Conservation (phyloP, 2,113 vertebrate species). For the Mustela lutreola region DNA sequence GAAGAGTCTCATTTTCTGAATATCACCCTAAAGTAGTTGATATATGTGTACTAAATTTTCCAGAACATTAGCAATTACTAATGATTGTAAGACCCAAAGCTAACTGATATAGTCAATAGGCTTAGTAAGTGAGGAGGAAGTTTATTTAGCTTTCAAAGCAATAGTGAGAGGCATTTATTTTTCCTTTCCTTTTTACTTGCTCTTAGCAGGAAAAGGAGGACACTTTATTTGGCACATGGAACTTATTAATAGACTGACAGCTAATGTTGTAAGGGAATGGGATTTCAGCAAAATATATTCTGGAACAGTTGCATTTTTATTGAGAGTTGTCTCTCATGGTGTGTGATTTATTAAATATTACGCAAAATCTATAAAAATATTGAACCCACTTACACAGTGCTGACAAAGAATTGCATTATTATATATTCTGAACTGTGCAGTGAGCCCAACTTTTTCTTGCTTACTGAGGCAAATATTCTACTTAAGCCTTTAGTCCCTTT, state of each 20-base stretch:
- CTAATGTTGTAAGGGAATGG: not conserved
- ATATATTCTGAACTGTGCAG: not conserved
- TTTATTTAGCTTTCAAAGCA: not conserved
- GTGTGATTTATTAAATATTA: not conserved
- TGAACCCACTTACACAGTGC: not conserved
- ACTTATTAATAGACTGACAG: constrained; percentile 11
- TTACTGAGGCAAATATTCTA: not conserved
- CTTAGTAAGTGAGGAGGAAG: not conserved
- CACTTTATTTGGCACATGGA: not conserved
- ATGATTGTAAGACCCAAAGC: not conserved
- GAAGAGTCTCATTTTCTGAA: not conserved
- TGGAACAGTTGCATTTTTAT: constrained; percentile 7
- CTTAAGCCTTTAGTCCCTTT: not conserved
- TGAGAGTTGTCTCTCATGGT: not conserved
- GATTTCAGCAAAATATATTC: constrained; percentile 17
- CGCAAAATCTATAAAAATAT: not conserved
- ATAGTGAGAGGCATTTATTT: not conserved
- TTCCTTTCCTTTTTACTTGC: not conserved
- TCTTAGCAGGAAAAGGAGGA: not conserved
- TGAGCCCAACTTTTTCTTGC: not conserved
- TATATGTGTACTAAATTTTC: not conserved
- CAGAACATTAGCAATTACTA: not conserved
- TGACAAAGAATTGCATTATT: not conserved
- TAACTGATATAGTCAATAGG: not conserved
- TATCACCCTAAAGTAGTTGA: not conserved